These are phyloP conservation scores for Penaeus japonicus DNA, from an alignment of 1,140 invertebrate species.

Conservation along the genomic window DNA sequence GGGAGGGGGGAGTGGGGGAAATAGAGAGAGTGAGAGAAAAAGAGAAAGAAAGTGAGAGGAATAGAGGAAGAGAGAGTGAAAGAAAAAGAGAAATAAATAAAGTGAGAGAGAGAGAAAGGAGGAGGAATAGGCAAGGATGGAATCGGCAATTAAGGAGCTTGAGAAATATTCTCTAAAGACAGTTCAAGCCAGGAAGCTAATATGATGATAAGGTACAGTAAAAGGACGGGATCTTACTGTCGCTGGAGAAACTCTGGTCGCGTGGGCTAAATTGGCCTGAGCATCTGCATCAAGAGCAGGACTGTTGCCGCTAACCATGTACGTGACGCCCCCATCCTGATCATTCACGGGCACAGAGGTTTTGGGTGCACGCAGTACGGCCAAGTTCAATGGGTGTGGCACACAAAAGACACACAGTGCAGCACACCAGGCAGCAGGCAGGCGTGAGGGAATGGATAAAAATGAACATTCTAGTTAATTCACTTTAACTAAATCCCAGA, in stretches of 20 bases:
- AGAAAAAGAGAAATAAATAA: background rate
- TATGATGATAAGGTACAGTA: too few relatives aligned
- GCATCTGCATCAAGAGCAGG: constrained; percentile 64
- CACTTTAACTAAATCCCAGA: too few relatives aligned
- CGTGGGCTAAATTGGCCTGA: constrained; percentile 77
- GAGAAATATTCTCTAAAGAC: constrained; percentile 61
- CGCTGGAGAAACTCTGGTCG: constrained; percentile 85
- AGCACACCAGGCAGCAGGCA: too few relatives aligned
- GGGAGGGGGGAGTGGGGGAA: background rate
- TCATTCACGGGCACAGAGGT: background rate
- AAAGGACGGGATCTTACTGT: constrained; percentile 74
- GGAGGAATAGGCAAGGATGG: background rate
- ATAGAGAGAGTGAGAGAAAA: background rate
- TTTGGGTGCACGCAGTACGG: too few relatives aligned
- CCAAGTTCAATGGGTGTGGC: too few relatives aligned
- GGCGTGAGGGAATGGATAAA: too few relatives aligned
- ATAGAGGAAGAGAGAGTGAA: background rate
- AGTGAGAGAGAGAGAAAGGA: background rate
- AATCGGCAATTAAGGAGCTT: background rate
- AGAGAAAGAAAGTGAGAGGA: background rate
- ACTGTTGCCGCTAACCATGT: constrained; percentile 57
- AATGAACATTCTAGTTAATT: too few relatives aligned
- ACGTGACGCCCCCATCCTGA: constrained; percentile 59
- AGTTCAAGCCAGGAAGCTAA: too few relatives aligned
- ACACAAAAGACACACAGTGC: too few relatives aligned